Conservation (phyloP, 2,113 vertebrate species). For the Laticauda laticaudata region DNA sequence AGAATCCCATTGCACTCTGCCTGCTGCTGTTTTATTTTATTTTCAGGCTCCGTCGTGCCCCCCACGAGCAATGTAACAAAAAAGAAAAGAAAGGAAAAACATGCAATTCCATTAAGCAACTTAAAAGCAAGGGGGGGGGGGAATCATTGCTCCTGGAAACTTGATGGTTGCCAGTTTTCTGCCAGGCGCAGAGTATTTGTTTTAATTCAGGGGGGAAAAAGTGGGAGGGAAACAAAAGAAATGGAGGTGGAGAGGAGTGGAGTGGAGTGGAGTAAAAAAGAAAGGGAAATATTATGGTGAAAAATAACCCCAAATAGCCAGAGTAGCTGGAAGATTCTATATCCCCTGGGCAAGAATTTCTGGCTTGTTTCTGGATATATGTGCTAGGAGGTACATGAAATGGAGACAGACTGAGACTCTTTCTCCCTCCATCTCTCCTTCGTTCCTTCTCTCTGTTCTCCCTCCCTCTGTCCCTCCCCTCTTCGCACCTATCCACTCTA, state of each 20-base stretch:
- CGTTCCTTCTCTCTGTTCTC: too few species aligned
- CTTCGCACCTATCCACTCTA: too few species aligned
- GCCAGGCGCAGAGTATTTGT: constrained; percentile 44
- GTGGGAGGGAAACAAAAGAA: not conserved
- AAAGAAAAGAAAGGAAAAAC: constrained; percentile 25
- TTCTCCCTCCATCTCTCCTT: too few species aligned
- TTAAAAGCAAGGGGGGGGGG: constrained; percentile 17
- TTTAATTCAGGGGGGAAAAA: constrained; percentile 44
- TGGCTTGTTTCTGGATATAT: not conserved
- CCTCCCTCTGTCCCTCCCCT: too few species aligned
- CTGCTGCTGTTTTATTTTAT: not conserved
- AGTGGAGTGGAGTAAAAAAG: constrained; percentile 25
- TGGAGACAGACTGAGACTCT: not conserved
- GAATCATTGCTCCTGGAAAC: constrained; percentile 33
- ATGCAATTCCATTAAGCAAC: constrained; percentile 39
- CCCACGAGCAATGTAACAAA: constrained; percentile 36
- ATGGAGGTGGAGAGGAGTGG: not conserved
- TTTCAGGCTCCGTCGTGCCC: not conserved
- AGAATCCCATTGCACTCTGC: not conserved
- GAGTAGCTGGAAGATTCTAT: constrained; percentile 14
- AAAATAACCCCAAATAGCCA: constrained; percentile 24
- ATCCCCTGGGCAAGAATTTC: not conserved
- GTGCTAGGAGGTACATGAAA: not conserved
- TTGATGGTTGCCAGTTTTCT: constrained; percentile 40
- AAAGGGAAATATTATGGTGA: not conserved